Evolutionary conservation across 2,797 vertebrate species (phyloP), one percentile per base, ranked within the genome.

Genomic region (Nannoperca australis): DNA sequence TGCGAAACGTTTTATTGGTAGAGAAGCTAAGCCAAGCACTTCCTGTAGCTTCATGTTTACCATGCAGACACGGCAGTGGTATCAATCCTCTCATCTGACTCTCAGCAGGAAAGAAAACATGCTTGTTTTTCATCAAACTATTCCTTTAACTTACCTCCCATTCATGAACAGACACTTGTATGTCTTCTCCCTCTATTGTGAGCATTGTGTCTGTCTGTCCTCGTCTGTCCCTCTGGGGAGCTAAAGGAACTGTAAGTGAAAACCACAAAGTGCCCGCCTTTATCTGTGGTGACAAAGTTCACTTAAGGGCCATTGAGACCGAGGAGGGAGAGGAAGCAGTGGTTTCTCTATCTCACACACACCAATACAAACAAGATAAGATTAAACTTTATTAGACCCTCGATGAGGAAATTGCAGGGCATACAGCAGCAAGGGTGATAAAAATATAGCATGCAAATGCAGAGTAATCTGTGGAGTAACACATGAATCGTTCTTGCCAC

Each of bases 241-340:
- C 42, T 40, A 10, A 1, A 14, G 20, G 5, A 24, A 47, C 30
- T 61, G 12, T 7, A 79, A 73, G 15, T 63, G 60, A 85, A 79
- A 90, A 58, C 12, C 32, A 56, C 66, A 22, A 38, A 64, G 62
- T 3, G 9, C 32, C 32, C 0, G 2, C 14, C 79, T 82, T 20
- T 71, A 34, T 82, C 78, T 77, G 67, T 0, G 22, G 81, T 56
- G 73, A 68, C 87, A 90, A 92, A 91, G 90, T 91, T 81, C 90
- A 88, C 78, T 54, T 27, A 45, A 18, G 50, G 81, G 90, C 90
- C 88, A 90, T 93, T 93, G 88, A 87, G 84, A 87, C 88, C 0
- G 7, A 59, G 60, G 14, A 56, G 55, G 3, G 34, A 59, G 40
- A 66, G 54, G 14, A 71, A 72, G 62, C 50, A 54, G 30, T 36